Conservation (phyloP, 1,140 invertebrate genomes). For the Diachasmimorpha longicaudata region DNA sequence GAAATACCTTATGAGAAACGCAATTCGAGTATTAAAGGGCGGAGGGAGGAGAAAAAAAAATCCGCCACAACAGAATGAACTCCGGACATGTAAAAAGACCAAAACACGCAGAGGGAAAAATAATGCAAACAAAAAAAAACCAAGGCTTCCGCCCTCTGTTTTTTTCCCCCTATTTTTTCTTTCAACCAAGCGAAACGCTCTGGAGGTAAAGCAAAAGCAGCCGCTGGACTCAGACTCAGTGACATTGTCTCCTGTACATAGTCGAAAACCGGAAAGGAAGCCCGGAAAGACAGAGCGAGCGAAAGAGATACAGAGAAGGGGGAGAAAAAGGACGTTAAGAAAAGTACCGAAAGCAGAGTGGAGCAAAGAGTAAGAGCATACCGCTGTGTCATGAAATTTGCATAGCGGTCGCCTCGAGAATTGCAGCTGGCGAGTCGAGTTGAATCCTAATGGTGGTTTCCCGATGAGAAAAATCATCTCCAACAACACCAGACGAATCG, state of each 20-base stretch:
- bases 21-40: not conserved
- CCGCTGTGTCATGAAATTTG: slow-evolving; percentile 45
- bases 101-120: not conserved
- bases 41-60: not conserved
- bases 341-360: not conserved
- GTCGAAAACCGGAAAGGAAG: slow-evolving; percentile 19
- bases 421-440: slow-evolving; percentile 35
- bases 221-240: slow-evolving; percentile 18
- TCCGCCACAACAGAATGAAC: not conserved
- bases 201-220: slow-evolving; percentile 20
- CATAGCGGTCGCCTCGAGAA: slow-evolving; percentile 47
- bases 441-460: slow-evolving; percentile 48
- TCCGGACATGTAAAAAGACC: not conserved
- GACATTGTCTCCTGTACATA: slow-evolving; percentile 26
- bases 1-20: not conserved
- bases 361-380: slow-evolving; percentile 13
- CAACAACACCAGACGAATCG: slow-evolving; percentile 21
- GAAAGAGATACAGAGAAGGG: slow-evolving; percentile 11
- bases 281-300: not conserved
- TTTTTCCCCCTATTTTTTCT: not conserved
- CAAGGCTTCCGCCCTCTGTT: not conserved
- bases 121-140: not conserved
- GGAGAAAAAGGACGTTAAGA: slow-evolving; percentile 7
- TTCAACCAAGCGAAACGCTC: slow-evolving; percentile 11
- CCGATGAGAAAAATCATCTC: slow-evolving; percentile 35